Base-by-base conservation (phyloP, 2,888 invertebrate species). In the Tetrapedia diversipes region DNA sequence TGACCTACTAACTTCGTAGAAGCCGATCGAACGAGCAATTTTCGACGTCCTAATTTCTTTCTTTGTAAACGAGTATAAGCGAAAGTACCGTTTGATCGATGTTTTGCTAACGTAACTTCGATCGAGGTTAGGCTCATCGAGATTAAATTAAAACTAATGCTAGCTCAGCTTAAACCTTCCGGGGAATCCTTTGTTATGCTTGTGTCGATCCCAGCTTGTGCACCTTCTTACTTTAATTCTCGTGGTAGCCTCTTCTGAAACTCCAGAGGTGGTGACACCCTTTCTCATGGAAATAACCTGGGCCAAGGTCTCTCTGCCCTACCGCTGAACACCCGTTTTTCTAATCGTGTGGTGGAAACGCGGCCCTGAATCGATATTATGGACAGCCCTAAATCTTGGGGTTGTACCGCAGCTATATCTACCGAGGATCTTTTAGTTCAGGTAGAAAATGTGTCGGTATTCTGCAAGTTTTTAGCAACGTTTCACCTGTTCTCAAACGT, bases 211-310 rank as follows among this genome's bases (percentile, higher is more conserved):
- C 53, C 32, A 60, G n/a, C 64, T 37, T 6, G 34, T 10, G 14
- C 51, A 66, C 2, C 24, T 39, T 76, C 27, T 77, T 45, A 41
- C 19, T 64, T 82, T 72, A 82, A 82, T 75, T 67, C 57, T 27
- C 16, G n/a, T 22, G 51, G 60, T 49, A 32, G 45, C 14, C 19
- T 32, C 54, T 27, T 14, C 39, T 24, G 49, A 51, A 74, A 69
- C 61, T 56, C n/a, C 34, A 32, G 59, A 69, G 53, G 49, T 41
- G 54, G 54, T 59, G 72, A 64, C 74, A 82, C 68, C 77, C 66
- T 77, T 83, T 80, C 76, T 78, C 56, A 70, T 83, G 73, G 71
- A 83, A 83, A 83, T 78, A 54, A 65, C 67, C 41, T 59, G 63
- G 51, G 66, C 54, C 70, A 80, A 80, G 76, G 68, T 69, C 67